phyloP scores from a whole-genome alignment of 1,140 invertebrate genomes.

The Stegodyphus dumicola region DNA sequence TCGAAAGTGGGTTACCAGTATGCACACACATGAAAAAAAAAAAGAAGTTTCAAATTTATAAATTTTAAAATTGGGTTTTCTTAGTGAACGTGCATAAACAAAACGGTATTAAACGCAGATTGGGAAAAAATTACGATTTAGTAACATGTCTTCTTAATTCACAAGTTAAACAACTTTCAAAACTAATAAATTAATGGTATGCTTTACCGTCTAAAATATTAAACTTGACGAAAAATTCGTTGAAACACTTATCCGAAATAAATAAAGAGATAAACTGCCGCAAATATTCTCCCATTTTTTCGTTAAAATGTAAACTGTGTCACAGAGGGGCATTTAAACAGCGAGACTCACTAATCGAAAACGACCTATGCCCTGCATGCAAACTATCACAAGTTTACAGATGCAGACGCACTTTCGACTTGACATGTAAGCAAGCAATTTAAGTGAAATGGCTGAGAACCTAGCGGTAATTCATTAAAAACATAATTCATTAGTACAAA shows the following conservation, averaged over 20 bases:
- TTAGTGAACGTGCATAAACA: neutral
- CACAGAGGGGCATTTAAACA: no score
- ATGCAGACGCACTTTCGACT: no score
- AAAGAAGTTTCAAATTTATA: neutral
- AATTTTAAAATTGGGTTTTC: neutral
- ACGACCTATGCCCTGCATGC: no score
- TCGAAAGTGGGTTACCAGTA: neutral
- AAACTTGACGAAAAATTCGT: conserved; percentile 52
- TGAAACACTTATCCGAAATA: conserved; percentile 36
- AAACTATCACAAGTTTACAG: no score
- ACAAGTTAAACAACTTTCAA: neutral
- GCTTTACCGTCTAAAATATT: conserved; percentile 37
- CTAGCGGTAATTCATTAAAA: no score
- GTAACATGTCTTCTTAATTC: neutral
- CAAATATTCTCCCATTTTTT: conserved; percentile 15
- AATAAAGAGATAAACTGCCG: conserved; percentile 8
- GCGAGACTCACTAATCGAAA: no score
- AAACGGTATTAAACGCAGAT: neutral
- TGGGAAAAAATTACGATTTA: neutral
- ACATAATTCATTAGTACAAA: no score
- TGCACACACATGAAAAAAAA: neutral
- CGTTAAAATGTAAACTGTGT: no score
- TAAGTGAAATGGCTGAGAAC: no score
- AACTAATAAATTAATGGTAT: neutral
- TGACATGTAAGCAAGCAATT: no score